phyloP scores from a whole-genome alignment of 2,797 vertebrate species.

The Oophaga sylvatica region DNA sequence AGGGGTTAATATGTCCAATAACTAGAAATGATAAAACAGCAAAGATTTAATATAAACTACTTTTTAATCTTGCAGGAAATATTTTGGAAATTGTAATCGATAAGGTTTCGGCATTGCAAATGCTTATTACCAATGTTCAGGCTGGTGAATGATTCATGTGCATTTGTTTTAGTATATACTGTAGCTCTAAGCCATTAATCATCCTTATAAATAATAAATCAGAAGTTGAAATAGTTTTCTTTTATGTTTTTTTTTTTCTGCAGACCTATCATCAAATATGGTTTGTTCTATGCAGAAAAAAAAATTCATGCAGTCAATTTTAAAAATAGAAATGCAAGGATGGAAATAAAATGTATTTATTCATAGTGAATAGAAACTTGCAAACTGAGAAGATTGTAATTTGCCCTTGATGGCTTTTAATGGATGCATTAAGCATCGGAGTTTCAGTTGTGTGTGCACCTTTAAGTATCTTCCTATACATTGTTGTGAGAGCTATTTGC shows the following conservation, averaged over 20 bases:
- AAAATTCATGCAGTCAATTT: neutral
- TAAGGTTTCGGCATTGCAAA: constrained; percentile 13
- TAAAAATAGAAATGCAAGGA: neutral
- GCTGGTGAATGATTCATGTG: constrained; percentile 46
- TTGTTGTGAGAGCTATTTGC: too few species aligned
- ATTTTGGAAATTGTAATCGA: constrained; percentile 40
- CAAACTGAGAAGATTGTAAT: neutral
- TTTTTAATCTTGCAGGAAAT: constrained; percentile 26
- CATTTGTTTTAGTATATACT: constrained; percentile 38
- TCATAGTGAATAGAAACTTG: neutral
- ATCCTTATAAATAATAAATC: constrained; percentile 44
- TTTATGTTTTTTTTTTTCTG: neutral
- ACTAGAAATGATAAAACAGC: neutral
- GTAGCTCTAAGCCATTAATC: constrained; percentile 35
- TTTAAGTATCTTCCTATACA: too few species aligned
- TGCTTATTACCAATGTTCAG: constrained; percentile 14
- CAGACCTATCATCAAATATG: neutral
- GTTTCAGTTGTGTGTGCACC: too few species aligned
- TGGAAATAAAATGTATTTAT: neutral
- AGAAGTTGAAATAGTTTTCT: neutral
- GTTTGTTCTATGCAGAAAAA: neutral
- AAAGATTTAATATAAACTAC: constrained; percentile 1
- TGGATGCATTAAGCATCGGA: too few species aligned
- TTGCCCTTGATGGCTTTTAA: too few species aligned
- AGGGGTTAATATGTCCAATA: neutral